Percentiles rank a stretch among this genome's conserved stretches.
Conservation (phyloP, 2,797 vertebrate species). For the Pteronotus mesoamericanus region DNA sequence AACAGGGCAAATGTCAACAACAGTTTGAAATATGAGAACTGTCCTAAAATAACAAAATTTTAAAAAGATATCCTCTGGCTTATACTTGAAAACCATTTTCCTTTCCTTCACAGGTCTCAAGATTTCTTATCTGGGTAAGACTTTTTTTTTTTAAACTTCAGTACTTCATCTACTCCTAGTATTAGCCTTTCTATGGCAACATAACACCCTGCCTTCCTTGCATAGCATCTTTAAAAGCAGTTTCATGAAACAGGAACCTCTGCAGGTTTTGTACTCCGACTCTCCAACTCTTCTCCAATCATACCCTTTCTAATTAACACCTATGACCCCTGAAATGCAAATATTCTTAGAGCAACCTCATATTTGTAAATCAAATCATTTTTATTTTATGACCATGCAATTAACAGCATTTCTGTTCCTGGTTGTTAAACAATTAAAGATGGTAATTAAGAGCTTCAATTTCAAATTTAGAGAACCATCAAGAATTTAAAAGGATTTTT, state of each 20-base stretch:
- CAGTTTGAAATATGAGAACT: not conserved
- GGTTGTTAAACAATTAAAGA: constrained; percentile 9
- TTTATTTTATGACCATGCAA: not conserved
- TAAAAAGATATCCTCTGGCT: not conserved
- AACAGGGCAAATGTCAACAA: not conserved
- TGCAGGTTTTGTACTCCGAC: not conserved
- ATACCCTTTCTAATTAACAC: not conserved
- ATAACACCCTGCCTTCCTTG: not conserved
- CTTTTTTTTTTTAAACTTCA: not conserved
- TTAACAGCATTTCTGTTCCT: not conserved
- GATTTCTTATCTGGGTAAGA: not conserved
- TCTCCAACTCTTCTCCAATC: not conserved
- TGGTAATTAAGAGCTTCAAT: not conserved
- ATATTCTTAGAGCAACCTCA: not conserved
- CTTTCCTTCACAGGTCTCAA: not conserved
- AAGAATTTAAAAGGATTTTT: not conserved
- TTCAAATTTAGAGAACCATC: constrained; percentile 16
- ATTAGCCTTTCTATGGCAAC: not conserved
- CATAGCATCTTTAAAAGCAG: not conserved
- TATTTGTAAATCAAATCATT: not conserved
- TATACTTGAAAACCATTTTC: not conserved
- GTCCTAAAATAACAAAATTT: not conserved
- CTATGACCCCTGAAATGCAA: not conserved
- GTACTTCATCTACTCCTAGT: not conserved
- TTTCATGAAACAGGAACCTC: not conserved